Base-by-base conservation (phyloP, 2,113 vertebrate genomes). In the Mustela lutreola region DNA sequence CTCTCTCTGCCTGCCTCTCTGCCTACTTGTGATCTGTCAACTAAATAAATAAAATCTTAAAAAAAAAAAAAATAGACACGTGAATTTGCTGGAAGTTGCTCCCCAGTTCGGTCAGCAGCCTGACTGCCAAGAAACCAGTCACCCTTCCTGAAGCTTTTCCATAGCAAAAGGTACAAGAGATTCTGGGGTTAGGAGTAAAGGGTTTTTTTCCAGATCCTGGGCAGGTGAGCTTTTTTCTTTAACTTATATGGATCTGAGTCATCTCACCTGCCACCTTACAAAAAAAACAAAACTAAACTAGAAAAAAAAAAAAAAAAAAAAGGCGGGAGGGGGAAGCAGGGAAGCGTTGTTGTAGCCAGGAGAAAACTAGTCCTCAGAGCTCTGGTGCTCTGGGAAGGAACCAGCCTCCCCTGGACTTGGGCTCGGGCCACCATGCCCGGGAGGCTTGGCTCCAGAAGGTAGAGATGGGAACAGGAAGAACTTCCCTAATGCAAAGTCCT, bases 121-220 rank as follows among this genome's bases (percentile, higher is more conserved):
- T 45, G 70, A 82, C 78, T 97, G 53, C 76, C 80, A 84, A 73
- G 53, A 94, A 28, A 67, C 92, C 93, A 94, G 11, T 5, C 73
- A 87, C 65, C 62, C 67, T 91, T 39, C 87, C 71, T 14, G 11
- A 48, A 79, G 85, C 45, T 76, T 88, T 93, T 97, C 58, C 93
- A 26, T 1, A 95, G 50, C 45, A 70, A 81, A 93, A 97, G 97
- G 96, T 88, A 88, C 39, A 89, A 95, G 81, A 63, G 90, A 89
- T 42, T 94, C 45, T 97, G 85, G 19, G 42, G 90, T 94, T 63
- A 53, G 60, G 39, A 63, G 90, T 45, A 95, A 94, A 58, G 10
- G n/a, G n/a, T n/a, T 67, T 94, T 95, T 91, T 97, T 63, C 94
- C 92, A 95, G 85, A 71, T 89, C 31, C 86, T 78, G 48, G 70